A percentile compares a stretch with the other conserved stretches of the same genome.
Conservation (phyloP, 2,888 invertebrate species). For the Ophion ellenae region DNA sequence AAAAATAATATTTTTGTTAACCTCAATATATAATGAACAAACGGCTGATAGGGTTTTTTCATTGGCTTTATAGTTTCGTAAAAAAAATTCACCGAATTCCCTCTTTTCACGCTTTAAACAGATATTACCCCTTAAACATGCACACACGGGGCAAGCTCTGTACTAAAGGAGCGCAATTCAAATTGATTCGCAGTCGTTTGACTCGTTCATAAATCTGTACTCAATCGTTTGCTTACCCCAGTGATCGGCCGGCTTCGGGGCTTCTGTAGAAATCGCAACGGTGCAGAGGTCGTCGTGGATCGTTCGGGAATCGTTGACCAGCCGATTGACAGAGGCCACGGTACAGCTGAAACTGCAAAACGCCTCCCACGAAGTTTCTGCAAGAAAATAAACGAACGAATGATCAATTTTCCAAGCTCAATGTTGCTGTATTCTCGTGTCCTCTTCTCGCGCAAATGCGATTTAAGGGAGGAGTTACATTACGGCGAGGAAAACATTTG, state of each 20-base stretch:
- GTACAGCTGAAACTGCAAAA: constrained; percentile 97
- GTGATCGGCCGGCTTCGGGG: constrained; percentile 92
- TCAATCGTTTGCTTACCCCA: constrained; percentile 88
- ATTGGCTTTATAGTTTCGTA: too few species aligned
- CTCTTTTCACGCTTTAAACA: too few species aligned
- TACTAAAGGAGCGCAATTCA: background rate
- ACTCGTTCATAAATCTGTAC: background rate
- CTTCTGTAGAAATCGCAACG: constrained; percentile 96
- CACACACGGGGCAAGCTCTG: background rate
- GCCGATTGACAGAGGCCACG: constrained; percentile 93
- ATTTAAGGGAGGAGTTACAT: background rate
- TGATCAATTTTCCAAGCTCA: background rate
- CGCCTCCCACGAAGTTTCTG: constrained; percentile 96
- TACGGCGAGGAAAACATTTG: too few species aligned
- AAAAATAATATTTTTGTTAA: too few species aligned
- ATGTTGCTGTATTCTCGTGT: background rate
- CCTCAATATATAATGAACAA: too few species aligned
- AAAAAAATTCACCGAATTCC: too few species aligned
- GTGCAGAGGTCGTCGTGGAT: constrained; percentile 90
- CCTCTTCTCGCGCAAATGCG: background rate
- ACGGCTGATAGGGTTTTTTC: too few species aligned
- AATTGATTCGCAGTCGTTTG: constrained; percentile 11
- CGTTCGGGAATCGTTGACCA: constrained; percentile 91
- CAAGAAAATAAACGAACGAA: constrained; percentile 77
- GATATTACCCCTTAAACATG: constrained; percentile 5